A percentile compares a stretch with the other conserved stretches of the same genome.
phyloP scores from a whole-genome alignment of 2,888 invertebrate species.

The Branchinecta sandiegonensis region DNA sequence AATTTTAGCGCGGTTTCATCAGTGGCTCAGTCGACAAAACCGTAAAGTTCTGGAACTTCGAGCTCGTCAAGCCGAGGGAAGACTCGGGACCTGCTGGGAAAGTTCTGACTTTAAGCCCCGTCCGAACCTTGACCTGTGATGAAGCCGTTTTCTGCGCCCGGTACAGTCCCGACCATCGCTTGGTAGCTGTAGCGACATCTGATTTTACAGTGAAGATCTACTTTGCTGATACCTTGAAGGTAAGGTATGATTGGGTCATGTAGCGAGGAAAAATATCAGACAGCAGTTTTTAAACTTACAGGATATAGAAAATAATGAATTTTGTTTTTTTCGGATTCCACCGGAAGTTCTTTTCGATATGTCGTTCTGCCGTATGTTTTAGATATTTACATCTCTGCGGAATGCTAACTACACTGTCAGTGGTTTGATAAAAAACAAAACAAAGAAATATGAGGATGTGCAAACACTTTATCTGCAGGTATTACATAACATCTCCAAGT shows the following conservation, averaged over 20 bases:
- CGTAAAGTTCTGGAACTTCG: slow-evolving; percentile 88
- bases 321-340: background rate
- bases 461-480: too few relatives aligned
- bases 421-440: too few relatives aligned
- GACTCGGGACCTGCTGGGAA: slow-evolving; percentile 38
- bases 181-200: slow-evolving; percentile 72
- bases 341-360: slow-evolving; percentile 25
- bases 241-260: slow-evolving; percentile 32
- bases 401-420: too few relatives aligned
- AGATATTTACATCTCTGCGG: too few relatives aligned
- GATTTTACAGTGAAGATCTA: slow-evolving; percentile 92
- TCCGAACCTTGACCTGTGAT: slow-evolving; percentile 66
- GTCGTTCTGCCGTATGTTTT: too few relatives aligned
- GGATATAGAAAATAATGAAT: too few relatives aligned
- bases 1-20: slow-evolving; percentile 53
- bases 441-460: too few relatives aligned
- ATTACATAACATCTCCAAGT: too few relatives aligned
- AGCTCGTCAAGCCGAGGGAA: slow-evolving; percentile 49
- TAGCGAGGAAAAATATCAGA: too few relatives aligned
- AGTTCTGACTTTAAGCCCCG: slow-evolving; percentile 61
- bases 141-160: slow-evolving; percentile 70
- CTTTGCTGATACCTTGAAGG: slow-evolving; percentile 85
- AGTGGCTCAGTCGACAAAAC: slow-evolving; percentile 78
- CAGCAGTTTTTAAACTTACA: background rate
- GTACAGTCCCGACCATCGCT: slow-evolving; percentile 68